Evolutionary conservation across 2,797 vertebrate genomes (phyloP).

Genomic region (Glyptemys insculpta): DNA sequence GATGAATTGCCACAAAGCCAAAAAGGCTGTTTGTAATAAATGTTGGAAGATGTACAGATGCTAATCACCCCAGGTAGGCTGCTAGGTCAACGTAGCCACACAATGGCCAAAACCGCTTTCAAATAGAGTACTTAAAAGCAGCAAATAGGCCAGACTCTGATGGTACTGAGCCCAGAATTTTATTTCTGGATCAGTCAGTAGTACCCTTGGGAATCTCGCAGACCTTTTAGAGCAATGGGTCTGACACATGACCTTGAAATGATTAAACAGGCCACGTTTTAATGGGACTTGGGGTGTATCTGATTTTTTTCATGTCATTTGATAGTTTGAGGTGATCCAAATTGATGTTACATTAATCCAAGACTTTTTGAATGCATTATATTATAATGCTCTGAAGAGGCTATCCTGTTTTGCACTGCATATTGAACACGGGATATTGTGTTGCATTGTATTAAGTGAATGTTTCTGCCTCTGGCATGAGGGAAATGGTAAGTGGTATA

Average conservation of each 20-base stretch:
- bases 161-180: background rate
- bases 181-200: background rate
- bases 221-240: background rate
- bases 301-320: background rate
- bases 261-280: background rate
- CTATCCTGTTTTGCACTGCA: rapidly evolving
- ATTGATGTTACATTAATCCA: background rate
- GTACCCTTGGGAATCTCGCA: background rate
- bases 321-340: background rate
- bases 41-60: background rate
- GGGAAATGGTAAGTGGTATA: background rate
- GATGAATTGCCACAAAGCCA: background rate
- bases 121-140: background rate
- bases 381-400: background rate
- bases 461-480: background rate
- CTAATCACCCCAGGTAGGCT: background rate
- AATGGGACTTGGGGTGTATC: background rate
- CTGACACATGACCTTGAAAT: background rate
- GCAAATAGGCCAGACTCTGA: background rate
- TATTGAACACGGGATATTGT: background rate
- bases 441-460: background rate
- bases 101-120: background rate
- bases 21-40: background rate
- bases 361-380: background rate
- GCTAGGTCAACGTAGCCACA: background rate